Conservation (phyloP, 2,113 vertebrate species). For the Penelope pileata region DNA sequence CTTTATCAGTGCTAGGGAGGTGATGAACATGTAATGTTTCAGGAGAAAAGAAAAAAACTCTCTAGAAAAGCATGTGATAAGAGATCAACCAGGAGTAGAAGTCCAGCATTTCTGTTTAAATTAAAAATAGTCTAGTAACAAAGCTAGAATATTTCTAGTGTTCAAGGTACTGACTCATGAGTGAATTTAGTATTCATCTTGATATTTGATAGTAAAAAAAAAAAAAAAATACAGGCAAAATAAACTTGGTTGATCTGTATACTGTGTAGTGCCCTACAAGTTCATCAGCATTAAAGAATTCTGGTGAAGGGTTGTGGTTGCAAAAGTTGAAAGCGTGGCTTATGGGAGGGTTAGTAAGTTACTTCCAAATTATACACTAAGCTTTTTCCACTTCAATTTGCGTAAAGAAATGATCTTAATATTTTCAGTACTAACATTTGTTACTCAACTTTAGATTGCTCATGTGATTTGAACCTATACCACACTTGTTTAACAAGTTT, state of each 20-base stretch:
- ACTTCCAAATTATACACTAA: background rate
- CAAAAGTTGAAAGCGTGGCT: background rate
- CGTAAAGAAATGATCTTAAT: rapidly evolving
- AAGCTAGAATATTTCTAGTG: background rate
- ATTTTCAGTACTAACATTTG: rapidly evolving
- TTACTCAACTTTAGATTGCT: background rate
- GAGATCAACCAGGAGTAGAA: background rate
- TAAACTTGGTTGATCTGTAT: background rate
- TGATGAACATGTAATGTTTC: background rate
- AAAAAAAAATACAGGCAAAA: background rate
- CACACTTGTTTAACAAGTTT: rapidly evolving
- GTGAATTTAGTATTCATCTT: background rate
- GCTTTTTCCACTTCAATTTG: background rate
- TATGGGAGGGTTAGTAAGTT: background rate
- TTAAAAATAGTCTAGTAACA: background rate
- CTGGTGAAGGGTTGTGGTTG: background rate
- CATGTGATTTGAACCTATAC: background rate
- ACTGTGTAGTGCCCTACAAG: background rate
- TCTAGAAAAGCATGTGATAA: background rate
- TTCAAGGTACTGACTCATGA: background rate
- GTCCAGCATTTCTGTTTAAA: background rate
- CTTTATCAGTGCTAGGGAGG: background rate
- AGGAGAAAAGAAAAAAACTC: background rate
- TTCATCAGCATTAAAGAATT: background rate
- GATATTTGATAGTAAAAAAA: background rate